Base-by-base conservation (phyloP, 2,888 invertebrate species). In the Caenorhabditis sp. region DNA sequence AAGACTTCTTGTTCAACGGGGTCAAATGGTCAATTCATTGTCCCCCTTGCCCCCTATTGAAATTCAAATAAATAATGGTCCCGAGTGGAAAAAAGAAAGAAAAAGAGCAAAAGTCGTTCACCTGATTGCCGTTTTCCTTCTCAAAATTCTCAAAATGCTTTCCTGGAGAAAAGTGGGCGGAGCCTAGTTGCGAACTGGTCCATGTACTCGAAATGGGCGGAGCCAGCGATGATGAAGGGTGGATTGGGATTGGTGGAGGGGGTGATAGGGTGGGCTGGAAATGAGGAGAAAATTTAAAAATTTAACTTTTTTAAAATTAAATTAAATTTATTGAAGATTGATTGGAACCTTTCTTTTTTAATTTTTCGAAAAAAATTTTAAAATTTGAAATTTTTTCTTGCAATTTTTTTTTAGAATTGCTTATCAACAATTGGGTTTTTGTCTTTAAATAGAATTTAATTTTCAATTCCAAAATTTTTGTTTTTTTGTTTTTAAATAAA, bases 131-230 rank as follows among this genome's bases (percentile, higher is more conserved):
- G 58, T 53, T 69, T 69, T 58, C 13, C 40, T 40, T 58, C 56
- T 68, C 68, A 68, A 55, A 67, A 40, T 55, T 50, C 20, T 55
- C 40, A 68, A 47, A 37, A 55, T 61, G 61, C 70, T n/a, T n/a
- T n/a, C n/a, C n/a, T n/a, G n/a, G 70, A 60, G 61, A 70, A 20
- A 44, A 71, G 26, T 71, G 71, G 71, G 71, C 71, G 71, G 71
- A 71, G 71, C 44, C 62, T 44, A n/a, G n/a, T n/a, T n/a, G n/a
- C n/a, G 62, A 53, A 37, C 40, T n/a, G 70, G 55, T 71, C 62
- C 71, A 71, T 71, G 71, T 62, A 71, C 61, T 71, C 44, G 37
- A 20, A 35, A 13, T 9, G 4, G 55, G 44, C 20, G 71, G 44
- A 15, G 28, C 15, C 11, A 55, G 15, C 13, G 58, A 40, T 40